Evolutionary conservation across 2,113 vertebrate genomes (phyloP), one percentile per base, ranked within the genome.

Genomic region (Recurvirostra avosetta): DNA sequence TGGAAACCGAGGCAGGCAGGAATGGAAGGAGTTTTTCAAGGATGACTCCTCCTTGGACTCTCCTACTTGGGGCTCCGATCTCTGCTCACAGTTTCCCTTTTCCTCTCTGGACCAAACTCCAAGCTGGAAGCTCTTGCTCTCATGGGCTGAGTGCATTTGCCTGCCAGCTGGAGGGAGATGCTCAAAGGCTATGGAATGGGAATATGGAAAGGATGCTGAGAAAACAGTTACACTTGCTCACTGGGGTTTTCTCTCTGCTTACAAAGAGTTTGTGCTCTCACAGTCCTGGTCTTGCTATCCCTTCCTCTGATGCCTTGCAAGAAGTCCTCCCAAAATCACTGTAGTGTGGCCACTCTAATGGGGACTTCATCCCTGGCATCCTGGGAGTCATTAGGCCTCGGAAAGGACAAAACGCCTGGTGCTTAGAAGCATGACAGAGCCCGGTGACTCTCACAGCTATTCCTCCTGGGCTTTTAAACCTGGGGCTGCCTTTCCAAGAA

Each of bases 11-110:
- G 95, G 94, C 95, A 96, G 93, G 91, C 93, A 94, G 93, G 95
- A 94, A 97, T 97, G 98, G 98, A 98, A 98, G 97, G 65, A 97
- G 90, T 90, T 96, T 96, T 97, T 97, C 93, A 95, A 94, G 97
- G 97, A 49, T 87, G 96, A 96, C 66, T 96, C 92, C 91, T 97
- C 93, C 71, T 87, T 94, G 92, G 95, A 97, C 88, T 95, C 95
- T 96, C 92, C 89, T 92, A 9, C 76, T 94, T 83, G 95, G 95
- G 96, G 96, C 90, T 98, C 93, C 11, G n/a, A 91, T 92, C 97
- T 92, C 95, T 96, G 94, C 98, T 97, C 96, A 98, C 92, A 97
- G 96, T 95, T 97, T 97, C 97, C 92, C 73, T 75, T 94, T 96
- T 98, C 97, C 92, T 96, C 87, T 81, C 93, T 97, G 96, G 88